Conservation (phyloP, 2,797 vertebrate species). For the Propithecus perrieri region DNA sequence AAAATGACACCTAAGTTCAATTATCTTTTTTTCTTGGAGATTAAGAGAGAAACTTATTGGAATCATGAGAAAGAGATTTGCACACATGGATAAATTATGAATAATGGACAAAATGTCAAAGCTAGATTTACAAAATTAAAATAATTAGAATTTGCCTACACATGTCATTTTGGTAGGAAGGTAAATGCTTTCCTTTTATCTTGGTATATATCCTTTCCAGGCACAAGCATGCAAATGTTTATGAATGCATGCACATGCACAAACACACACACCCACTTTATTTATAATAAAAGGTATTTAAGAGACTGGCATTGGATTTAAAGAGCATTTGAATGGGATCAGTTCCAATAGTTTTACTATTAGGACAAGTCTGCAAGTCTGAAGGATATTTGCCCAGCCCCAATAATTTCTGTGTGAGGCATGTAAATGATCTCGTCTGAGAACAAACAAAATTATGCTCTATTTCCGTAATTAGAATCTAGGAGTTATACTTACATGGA, state of each 20-base stretch:
- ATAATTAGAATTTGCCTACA: neutral
- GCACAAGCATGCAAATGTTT: neutral
- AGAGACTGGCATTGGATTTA: neutral
- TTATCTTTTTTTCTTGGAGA: neutral
- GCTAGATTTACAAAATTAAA: neutral
- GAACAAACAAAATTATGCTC: conserved; percentile 37
- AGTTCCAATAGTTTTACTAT: neutral
- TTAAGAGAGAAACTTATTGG: neutral
- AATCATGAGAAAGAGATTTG: neutral
- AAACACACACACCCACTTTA: neutral
- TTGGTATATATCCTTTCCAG: neutral
- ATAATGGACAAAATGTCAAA: neutral
- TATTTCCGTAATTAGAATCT: conserved; percentile 36
- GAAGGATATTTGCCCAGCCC: neutral
- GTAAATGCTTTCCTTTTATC: neutral
- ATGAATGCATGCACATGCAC: too few relatives aligned
- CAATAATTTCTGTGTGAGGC: neutral
- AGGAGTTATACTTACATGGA: neutral
- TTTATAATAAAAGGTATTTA: neutral
- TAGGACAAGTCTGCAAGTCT: neutral
- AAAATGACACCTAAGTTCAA: neutral
- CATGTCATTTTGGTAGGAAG: neutral
- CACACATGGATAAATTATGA: neutral
- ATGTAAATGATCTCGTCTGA: conserved; percentile 17
- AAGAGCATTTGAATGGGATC: neutral